Evolutionary conservation across 2,113 vertebrate genomes (phyloP).

Genomic region (Gasterosteus nipponicus): DNA sequence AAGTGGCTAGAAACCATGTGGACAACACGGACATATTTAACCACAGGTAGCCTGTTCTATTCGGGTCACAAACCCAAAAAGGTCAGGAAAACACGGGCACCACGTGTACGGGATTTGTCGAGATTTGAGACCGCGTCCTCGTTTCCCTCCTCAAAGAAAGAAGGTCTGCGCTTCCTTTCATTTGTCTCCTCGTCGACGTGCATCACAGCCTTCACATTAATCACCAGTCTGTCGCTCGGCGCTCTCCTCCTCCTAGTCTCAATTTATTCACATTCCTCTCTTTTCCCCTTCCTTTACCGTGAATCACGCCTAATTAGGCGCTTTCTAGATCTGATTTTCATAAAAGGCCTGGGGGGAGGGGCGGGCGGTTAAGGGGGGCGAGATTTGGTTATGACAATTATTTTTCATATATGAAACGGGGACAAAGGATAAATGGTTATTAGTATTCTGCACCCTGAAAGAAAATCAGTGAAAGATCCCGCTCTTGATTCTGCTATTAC

Average conservation of each 20-base stretch:
- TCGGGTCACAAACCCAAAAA: neutral
- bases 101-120: neutral
- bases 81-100: neutral
- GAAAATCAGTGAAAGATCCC: constrained; percentile 59
- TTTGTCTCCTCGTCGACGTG: constrained; percentile 72
- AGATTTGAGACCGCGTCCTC: constrained; percentile 17
- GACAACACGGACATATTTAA: neutral
- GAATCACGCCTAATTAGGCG: constrained; percentile 85
- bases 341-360: constrained; percentile 74
- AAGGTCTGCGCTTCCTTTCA: constrained; percentile 57
- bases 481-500: constrained; percentile 58
- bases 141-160: constrained; percentile 49
- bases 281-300: constrained; percentile 80
- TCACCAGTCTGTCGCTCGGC: constrained; percentile 80
- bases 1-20: neutral
- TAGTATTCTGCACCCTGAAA: constrained; percentile 68
- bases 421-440: constrained; percentile 78
- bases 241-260: constrained; percentile 77
- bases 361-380: constrained; percentile 30
- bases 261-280: constrained; percentile 83
- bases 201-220: constrained; percentile 84
- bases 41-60: neutral
- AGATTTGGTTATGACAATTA: constrained; percentile 76
- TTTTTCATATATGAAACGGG: constrained; percentile 77
- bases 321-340: constrained; percentile 82